phyloP scores from a whole-genome alignment of 2,113 vertebrate species.

The Mastomys natalensis region DNA sequence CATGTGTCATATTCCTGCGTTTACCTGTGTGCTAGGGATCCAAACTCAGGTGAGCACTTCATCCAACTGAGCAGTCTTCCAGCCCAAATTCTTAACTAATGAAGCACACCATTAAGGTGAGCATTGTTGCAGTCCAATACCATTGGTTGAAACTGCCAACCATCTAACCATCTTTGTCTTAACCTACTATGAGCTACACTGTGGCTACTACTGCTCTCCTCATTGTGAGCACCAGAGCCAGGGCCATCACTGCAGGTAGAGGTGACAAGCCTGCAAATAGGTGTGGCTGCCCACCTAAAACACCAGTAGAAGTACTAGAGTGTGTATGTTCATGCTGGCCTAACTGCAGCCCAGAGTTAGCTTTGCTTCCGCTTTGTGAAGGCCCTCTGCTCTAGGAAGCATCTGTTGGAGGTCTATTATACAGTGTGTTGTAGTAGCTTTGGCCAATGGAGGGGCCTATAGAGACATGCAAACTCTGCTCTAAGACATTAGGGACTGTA shows the following conservation, averaged over 20 bases:
- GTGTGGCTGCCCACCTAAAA: background rate
- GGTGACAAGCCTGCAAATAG: background rate
- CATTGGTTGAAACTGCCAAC: background rate
- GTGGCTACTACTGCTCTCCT: background rate
- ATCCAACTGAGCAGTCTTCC: background rate
- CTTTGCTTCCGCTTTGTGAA: background rate
- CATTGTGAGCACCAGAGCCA: background rate
- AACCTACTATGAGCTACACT: background rate
- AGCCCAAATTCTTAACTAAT: background rate
- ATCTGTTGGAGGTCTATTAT: background rate
- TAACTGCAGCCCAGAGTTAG: background rate
- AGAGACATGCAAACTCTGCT: background rate
- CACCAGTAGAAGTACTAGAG: background rate
- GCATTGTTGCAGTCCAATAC: background rate
- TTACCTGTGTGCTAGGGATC: background rate
- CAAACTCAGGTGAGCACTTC: background rate
- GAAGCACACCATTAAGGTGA: background rate
- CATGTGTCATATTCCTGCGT: background rate
- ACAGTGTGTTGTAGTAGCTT: background rate
- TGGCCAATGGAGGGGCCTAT: background rate
- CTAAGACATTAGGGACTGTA: background rate
- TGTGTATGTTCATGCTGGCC: background rate
- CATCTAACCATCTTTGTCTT: background rate
- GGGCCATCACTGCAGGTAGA: slow-evolving; percentile 16
- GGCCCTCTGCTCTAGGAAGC: background rate